Evolutionary conservation across 1,140 invertebrate genomes (phyloP).

Genomic region (Diachasmimorpha longicaudata): DNA sequence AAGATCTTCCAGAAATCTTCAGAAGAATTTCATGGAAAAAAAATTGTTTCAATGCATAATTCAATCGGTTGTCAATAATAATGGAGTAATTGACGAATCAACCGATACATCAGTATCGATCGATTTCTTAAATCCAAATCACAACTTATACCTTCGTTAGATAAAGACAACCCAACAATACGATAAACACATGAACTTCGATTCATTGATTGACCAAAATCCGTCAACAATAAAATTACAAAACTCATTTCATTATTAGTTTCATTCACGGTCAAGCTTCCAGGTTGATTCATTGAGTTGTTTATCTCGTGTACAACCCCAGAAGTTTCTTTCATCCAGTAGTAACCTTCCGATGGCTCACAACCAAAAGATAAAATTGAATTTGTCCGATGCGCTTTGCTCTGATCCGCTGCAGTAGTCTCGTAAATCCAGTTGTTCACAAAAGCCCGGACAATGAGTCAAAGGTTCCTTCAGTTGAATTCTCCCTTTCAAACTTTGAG

Average conservation of each 20-base stretch:
- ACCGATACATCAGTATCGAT: no score
- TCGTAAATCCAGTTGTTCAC: background rate
- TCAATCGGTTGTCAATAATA: no score
- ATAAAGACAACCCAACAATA: no score
- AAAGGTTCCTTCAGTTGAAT: background rate
- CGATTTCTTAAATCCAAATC: no score
- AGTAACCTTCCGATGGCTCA: background rate
- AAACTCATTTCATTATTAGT: background rate
- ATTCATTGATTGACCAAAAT: no score
- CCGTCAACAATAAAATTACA: background rate
- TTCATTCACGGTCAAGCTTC: background rate
- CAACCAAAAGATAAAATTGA: conserved; percentile 48
- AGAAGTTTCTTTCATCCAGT: conserved; percentile 12
- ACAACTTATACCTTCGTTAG: no score
- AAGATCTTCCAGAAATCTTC: no score
- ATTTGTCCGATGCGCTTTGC: conserved; percentile 37
- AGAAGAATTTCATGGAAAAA: no score
- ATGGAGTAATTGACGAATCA: no score
- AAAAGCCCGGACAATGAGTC: background rate
- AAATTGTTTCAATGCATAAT: no score
- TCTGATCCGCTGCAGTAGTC: conserved; percentile 34
- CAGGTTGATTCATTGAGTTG: background rate
- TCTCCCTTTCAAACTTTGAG: background rate
- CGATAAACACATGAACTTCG: no score
- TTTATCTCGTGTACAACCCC: conserved; percentile 16